Base-by-base conservation (phyloP, 2,113 vertebrate species). In the Himantopus leucocephalus region DNA sequence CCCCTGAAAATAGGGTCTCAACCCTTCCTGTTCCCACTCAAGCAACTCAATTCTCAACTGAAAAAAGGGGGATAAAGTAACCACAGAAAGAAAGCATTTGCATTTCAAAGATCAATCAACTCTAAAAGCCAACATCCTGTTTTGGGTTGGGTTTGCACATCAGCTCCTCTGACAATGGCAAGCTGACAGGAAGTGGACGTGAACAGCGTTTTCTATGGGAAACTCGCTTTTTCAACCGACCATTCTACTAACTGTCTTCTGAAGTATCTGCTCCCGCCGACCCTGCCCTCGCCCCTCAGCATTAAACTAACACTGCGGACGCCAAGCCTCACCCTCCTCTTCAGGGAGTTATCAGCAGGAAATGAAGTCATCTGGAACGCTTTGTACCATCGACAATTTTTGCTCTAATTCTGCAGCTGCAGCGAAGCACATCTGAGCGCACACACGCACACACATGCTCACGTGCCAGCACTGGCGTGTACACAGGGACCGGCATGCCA, bases 41-140 rank as follows among this genome's bases (percentile, higher is more conserved):
- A 92, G 22, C 6, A 75, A 84, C 60, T 66, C 41, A 41, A 5
- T 21, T 72, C 55, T 86, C 72, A 89, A 78, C 85, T 76, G 72
- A 47, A 21, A 52, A 75, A 35, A 14, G 50, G 29, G 5, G 76
- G 34, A 82, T 63, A 91, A 70, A 7, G 3, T 72, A 55, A 43
- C 48, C 60, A 88, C 56, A 19, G 39, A 29, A 59, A 62, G 66
- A 78, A 86, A 52, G 1, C 24, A 67, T 73, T 97, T 95, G 59
- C 68, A 83, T 98, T 97, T 97, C 88, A 50, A 63, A 96, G 75
- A 91, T 84, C 83, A 94, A 70, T 93, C 92, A 85, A 14, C 70
- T 90, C 62, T 39, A 93, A 96, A 97, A 93, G 88, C 80, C 66
- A 72, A 95, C 97, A 98, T 98, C 98, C 98, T 98, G 97, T 98